A percentile compares a stretch with the other conserved stretches of the same genome.
These are phyloP conservation scores for Callospermophilus lateralis DNA, from an alignment of 2,113 vertebrate species.

Conservation along the genomic window DNA sequence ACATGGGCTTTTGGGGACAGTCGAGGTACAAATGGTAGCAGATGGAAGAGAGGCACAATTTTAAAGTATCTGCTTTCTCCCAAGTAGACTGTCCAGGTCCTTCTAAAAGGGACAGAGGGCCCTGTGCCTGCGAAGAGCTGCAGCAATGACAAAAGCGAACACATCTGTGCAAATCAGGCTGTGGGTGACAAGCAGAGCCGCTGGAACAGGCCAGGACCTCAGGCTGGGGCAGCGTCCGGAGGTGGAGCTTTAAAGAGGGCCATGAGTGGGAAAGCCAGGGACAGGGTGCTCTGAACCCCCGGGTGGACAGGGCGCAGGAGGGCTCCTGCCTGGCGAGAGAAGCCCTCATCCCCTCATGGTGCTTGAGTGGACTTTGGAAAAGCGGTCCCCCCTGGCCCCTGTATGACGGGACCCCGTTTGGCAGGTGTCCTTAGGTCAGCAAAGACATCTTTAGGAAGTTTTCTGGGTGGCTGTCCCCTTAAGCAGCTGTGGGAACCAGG, in stretches of 20 bases:
- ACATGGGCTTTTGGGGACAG: neutral
- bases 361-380: neutral
- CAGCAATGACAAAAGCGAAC: neutral
- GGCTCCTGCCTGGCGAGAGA: no score
- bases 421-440: neutral
- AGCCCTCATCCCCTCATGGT: neutral
- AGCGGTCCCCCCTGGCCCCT: neutral
- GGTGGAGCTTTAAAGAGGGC: neutral
- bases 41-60: rapidly evolving
- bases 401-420: rapidly evolving
- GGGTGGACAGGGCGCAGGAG: no score
- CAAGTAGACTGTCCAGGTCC: neutral
- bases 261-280: neutral
- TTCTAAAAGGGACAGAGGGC: neutral
- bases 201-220: neutral
- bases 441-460: neutral
- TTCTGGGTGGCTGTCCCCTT: neutral
- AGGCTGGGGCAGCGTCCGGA: neutral
- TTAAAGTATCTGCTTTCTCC: neutral
- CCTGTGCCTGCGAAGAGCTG: neutral
- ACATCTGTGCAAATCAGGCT: neutral
- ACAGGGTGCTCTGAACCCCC: rapidly evolving
- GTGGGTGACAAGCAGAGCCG: slow-evolving; percentile 42
- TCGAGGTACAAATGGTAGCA: no score
- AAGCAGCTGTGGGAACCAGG: neutral